A percentile compares a stretch with the other conserved stretches of the same genome.
phyloP scores from a whole-genome alignment of 1,140 invertebrate species.

The Dinothrombium tinctorium region DNA sequence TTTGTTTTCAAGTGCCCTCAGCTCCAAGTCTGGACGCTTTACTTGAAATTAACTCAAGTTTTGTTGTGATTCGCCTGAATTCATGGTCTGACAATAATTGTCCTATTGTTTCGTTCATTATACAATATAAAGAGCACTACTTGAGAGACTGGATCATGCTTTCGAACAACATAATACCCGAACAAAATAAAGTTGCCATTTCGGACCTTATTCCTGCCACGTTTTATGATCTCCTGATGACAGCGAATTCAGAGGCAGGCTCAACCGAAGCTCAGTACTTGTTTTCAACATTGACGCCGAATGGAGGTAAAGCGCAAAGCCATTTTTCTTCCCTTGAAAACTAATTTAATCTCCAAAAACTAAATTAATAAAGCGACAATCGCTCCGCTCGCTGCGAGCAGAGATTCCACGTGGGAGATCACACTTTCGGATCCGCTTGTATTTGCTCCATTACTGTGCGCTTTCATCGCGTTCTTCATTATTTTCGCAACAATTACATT shows the following conservation, averaged over 20 bases:
- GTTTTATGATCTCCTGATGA: constrained; percentile 57
- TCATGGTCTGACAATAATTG: constrained; percentile 29
- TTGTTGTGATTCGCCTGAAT: constrained; percentile 23
- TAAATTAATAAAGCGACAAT: neutral
- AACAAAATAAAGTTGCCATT: constrained; percentile 15
- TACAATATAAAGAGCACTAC: constrained; percentile 16
- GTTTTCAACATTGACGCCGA: constrained; percentile 33
- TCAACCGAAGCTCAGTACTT: constrained; percentile 63
- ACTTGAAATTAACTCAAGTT: constrained; percentile 21
- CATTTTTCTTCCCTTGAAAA: neutral
- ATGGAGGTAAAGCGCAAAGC: constrained; percentile 25
- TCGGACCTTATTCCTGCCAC: constrained; percentile 54
- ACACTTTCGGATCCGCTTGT: neutral
- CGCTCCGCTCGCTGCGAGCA: neutral
- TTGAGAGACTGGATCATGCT: constrained; percentile 16
- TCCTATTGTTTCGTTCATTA: constrained; percentile 21
- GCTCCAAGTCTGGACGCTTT: constrained; percentile 14
- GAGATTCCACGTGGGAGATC: neutral
- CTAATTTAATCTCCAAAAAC: neutral
- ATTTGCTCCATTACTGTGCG: constrained; percentile 1
- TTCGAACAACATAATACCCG: constrained; percentile 7
- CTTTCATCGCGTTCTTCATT: neutral
- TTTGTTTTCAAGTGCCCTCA: constrained; percentile 14
- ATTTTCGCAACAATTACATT: neutral
- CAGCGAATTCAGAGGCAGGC: constrained; percentile 75